phyloP scores from a whole-genome alignment of 1,140 invertebrate genomes.

The Littorina saxatilis region DNA sequence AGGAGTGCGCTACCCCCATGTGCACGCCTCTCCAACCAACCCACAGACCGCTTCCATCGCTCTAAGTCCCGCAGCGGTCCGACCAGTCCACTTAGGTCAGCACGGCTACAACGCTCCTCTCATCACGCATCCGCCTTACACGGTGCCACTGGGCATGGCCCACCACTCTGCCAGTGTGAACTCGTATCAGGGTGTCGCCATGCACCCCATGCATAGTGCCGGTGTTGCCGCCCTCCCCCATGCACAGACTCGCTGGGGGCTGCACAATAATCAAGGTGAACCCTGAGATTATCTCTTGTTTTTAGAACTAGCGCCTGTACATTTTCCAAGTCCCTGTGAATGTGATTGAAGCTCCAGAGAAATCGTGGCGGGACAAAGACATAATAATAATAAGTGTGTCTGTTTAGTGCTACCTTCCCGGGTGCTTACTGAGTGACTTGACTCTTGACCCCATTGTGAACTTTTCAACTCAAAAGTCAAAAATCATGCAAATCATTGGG shows the following conservation, averaged over 20 bases:
- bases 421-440: background rate
- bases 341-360: constrained; percentile 14
- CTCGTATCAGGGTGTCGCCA: constrained; percentile 17
- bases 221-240: background rate
- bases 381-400: background rate
- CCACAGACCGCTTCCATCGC: constrained; percentile 14
- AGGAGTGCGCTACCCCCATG: constrained; percentile 20
- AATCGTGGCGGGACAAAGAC: background rate
- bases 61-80: constrained; percentile 23
- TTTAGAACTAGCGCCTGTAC: background rate
- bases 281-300: constrained; percentile 8
- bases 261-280: constrained; percentile 34
- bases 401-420: background rate
- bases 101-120: constrained; percentile 16
- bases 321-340: background rate
- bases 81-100: constrained; percentile 16
- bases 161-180: constrained; percentile 29
- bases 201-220: constrained; percentile 24
- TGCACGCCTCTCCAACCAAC: constrained; percentile 8
- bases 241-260: constrained; percentile 37
- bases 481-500: background rate
- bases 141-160: constrained; percentile 14
- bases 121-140: constrained; percentile 27
- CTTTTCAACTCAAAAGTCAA: background rate
- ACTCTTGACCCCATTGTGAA: background rate